Evolutionary conservation across 2,113 vertebrate species (phyloP).

Genomic region (Hippoglossus stenolepis): DNA sequence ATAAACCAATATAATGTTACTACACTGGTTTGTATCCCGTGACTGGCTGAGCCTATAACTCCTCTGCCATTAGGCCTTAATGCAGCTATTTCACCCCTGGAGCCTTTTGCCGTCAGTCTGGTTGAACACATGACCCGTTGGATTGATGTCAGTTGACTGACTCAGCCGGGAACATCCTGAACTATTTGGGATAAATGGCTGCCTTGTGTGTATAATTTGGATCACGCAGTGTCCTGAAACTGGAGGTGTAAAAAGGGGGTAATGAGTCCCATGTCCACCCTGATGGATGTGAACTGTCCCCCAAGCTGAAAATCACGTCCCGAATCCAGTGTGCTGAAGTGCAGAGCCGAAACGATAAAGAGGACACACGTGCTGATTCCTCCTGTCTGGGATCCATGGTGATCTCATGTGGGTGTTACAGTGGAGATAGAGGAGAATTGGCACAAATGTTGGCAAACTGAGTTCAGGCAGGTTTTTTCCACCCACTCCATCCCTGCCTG

Average conservation of each 20-base stretch:
- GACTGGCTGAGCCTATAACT: not conserved
- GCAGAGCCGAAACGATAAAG: not conserved
- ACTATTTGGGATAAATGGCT: not conserved
- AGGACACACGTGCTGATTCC: not conserved
- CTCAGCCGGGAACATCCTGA: not conserved
- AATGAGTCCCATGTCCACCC: not conserved
- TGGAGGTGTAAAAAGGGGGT: not conserved
- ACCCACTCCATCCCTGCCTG: not conserved
- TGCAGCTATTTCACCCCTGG: not conserved
- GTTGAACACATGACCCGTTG: constrained; percentile 3
- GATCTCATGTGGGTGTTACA: not conserved
- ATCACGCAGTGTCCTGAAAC: not conserved
- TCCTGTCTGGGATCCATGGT: not conserved
- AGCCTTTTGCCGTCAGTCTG: not conserved
- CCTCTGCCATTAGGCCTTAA: not conserved
- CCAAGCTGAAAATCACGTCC: constrained; percentile 1
- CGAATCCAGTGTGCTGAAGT: not conserved
- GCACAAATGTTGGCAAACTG: constrained; percentile 12
- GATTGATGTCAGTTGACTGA: constrained; percentile 17
- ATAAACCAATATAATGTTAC: not conserved
- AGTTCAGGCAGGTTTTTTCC: not conserved
- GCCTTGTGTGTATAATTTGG: not conserved
- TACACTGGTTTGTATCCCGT: not conserved
- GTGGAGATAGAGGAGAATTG: not conserved
- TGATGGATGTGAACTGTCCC: not conserved